Base-by-base conservation (phyloP, 2,888 invertebrate genomes). In the Amiota minor region DNA sequence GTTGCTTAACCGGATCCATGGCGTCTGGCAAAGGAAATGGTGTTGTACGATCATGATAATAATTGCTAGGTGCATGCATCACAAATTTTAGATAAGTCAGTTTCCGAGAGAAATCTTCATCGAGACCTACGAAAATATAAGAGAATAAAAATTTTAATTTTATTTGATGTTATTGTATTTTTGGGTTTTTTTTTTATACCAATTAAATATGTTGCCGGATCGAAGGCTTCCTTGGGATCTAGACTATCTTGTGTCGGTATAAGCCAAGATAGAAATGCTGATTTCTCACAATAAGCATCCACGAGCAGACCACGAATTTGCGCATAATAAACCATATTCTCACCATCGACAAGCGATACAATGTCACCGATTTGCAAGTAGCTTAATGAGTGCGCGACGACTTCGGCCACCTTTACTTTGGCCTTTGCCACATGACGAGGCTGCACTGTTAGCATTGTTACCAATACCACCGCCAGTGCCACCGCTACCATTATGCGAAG, bases 1-100 rank as follows among this genome's bases (percentile, higher is more conserved):
- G 89, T 72, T 91, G 89, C 75, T 91, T 91, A 70, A 92, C 91
- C 1, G 88, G 89, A 64, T 92, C 89, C 79, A 88, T 84, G 12
- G 75, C 78, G 68, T 87, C 89, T 0, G 92, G 90, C 53, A 92
- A 89, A 0, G 96, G 95, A 88, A 95, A 97, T 0, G 97, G 96
- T 14, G 93, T 93, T 78, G 92, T 93, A 79, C 92, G 93, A 10
- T 94, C 92, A 86, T 94, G 94, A 89, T 94, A 97, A 90, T 97
- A 97, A 88, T 97, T 97, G 0, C 96, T 96, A 0, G 97, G 97
- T 0, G 97, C 96, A 85, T 97, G 97, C 94, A 97, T 97, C 18
- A 97, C 93, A 90, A 97, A 98, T 86, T 96, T 95, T 94, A 98
- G 94, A 79, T 93, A 95, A 47, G 95, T 95, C 71, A 98, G 90